Percentiles rank a stretch among this genome's conserved stretches.
phyloP scores from a whole-genome alignment of 2,888 invertebrate genomes.

The Idaea straminata region DNA sequence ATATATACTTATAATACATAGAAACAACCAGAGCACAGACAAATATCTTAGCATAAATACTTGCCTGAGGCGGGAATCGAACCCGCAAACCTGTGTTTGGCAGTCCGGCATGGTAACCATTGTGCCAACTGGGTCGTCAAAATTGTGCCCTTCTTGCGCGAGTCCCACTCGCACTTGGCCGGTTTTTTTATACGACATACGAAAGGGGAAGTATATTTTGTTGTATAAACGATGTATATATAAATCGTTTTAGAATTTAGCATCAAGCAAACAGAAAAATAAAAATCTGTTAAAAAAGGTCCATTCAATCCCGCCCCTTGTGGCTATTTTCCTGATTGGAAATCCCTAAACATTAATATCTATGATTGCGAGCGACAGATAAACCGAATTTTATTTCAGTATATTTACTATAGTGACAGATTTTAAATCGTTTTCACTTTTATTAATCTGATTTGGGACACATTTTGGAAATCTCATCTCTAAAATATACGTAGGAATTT shows the following conservation, averaged over 20 bases:
- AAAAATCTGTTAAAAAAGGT: constrained; percentile 24
- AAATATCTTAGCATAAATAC: too few relatives aligned
- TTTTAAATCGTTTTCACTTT: background rate
- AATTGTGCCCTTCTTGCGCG: too few relatives aligned
- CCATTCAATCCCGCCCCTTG: constrained; percentile 23
- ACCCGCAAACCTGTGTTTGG: too few relatives aligned
- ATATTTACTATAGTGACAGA: background rate
- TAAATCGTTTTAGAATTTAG: constrained; percentile 21
- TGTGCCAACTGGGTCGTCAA: too few relatives aligned
- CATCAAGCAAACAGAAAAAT: constrained; percentile 12
- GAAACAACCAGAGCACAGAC: too few relatives aligned
- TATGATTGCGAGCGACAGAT: constrained; percentile 18
- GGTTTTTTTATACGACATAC: too few relatives aligned
- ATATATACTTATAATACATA: too few relatives aligned
- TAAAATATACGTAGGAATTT: background rate
- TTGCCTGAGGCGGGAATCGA: too few relatives aligned
- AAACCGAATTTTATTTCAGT: constrained; percentile 12
- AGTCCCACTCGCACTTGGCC: too few relatives aligned
- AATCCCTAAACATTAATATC: constrained; percentile 27
- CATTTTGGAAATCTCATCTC: background rate
- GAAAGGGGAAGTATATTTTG: background rate
- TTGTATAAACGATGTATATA: background rate
- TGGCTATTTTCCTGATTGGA: constrained; percentile 29
- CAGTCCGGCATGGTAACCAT: too few relatives aligned
- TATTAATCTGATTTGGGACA: background rate